A percentile compares a stretch with the other conserved stretches of the same genome.
Evolutionary conservation across 2,888 invertebrate species (phyloP).

Genomic region (Nemotelus pantherinus): DNA sequence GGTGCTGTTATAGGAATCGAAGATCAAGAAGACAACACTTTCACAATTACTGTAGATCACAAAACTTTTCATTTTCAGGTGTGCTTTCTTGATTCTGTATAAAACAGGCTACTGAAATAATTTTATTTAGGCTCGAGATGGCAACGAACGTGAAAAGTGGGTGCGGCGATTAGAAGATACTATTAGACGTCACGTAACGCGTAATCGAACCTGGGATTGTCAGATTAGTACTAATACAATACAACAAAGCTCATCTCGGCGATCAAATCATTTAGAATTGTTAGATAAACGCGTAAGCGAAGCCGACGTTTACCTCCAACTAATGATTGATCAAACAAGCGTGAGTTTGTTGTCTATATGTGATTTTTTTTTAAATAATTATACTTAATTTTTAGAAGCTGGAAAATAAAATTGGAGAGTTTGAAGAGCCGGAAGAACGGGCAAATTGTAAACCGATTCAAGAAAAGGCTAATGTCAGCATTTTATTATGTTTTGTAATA

Average conservation of each 20-base stretch:
- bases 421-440: constrained; percentile 75
- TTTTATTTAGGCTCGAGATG: constrained; percentile 93
- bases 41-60: constrained; percentile 98
- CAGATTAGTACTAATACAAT: constrained; percentile 59
- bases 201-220: constrained; percentile 64
- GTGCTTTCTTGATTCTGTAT: constrained; percentile 48
- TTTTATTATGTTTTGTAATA: background rate
- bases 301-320: constrained; percentile 94
- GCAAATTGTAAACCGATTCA: constrained; percentile 75
- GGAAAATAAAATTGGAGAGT: constrained; percentile 72
- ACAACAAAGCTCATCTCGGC: constrained; percentile 53
- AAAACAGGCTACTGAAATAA: constrained; percentile 3
- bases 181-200: constrained; percentile 82
- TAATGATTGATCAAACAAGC: constrained; percentile 92
- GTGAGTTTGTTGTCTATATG: constrained; percentile 65
- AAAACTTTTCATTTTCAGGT: constrained; percentile 99
- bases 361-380: constrained; percentile 35
- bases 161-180: constrained; percentile 94
- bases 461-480: constrained; percentile 81
- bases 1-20: constrained; percentile 99
- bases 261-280: constrained; percentile 68
- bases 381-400: constrained; percentile 69
- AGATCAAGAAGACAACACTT: constrained; percentile 98
- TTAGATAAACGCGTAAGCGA: constrained; percentile 92
- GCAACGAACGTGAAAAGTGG: constrained; percentile 95